Percentiles rank a stretch among this genome's conserved stretches.
Conservation (phyloP, 2,113 vertebrate genomes). For the Phalacrocorax carbo region DNA sequence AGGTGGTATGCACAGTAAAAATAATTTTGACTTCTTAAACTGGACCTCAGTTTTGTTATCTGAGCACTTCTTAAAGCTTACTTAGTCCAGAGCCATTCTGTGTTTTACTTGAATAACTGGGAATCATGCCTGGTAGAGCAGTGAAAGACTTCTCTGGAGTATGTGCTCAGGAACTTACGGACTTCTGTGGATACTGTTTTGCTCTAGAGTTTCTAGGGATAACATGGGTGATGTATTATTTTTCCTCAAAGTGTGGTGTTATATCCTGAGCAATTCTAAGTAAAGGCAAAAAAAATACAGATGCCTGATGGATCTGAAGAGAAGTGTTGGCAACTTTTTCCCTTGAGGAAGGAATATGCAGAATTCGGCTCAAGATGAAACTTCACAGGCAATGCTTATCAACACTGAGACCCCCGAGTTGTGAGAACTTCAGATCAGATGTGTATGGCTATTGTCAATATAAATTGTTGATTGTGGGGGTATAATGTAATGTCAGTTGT, state of each 20-base stretch:
- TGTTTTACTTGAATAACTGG: neutral
- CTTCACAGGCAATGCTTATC: neutral
- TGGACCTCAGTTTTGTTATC: neutral
- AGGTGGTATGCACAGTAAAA: neutral
- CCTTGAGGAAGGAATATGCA: neutral
- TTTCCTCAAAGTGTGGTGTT: neutral
- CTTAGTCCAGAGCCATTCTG: neutral
- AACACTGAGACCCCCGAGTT: neutral
- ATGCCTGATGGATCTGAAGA: neutral
- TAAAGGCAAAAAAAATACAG: neutral
- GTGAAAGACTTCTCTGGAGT: neutral
- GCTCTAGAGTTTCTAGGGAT: neutral
- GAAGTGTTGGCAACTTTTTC: neutral
- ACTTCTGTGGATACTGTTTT: neutral
- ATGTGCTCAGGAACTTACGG: neutral
- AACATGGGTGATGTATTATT: neutral
- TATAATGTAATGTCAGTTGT: neutral
- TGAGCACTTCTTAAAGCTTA: neutral
- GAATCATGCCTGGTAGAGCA: neutral
- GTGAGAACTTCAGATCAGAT: neutral
- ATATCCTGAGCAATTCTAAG: neutral
- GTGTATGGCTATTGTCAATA: accelerated
- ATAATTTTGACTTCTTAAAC: neutral
- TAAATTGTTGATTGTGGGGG: accelerated
- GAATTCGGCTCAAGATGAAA: neutral